Evolutionary conservation across 2,888 invertebrate species (phyloP), one percentile per base, ranked within the genome.

Genomic region (Chrysolina haemoptera): DNA sequence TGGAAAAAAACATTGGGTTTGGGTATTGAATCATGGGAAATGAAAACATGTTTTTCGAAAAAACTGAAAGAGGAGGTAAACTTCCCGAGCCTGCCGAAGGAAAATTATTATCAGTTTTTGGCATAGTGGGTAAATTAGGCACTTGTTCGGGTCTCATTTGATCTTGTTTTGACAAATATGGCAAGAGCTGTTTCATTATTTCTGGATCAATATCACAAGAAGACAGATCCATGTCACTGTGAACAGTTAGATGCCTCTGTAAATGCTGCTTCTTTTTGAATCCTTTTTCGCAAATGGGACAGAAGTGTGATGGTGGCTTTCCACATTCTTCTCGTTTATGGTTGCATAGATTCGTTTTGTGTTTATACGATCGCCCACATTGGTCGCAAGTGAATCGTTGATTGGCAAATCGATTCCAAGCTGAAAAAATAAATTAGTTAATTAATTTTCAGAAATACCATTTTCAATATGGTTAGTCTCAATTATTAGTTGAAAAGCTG

Each of bases 321-420:
- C 89, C 89, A 78, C 90, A 90, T 78, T 90, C 89, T 75, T 89
- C 86, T 76, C 87, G 84, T 82, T 89, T 89, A 82, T 89, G 89
- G 66, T 89, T 89, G 73, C 88, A 87, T 48, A 89, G 80, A 65
- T 88, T 88, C 62, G 86, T 86, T 81, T 86, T 87, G 81, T 87
- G 86, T 79, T 86, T 87, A 82, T 88, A 88, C 62, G 86, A 82
- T 48, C 85, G 74, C 1, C 84, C 83, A 69, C 85, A 85, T 67
- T 80, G 81, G 48, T 84, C 81, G 62, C 85, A 85, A 6, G 74
- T 75, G 74, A 79, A 83, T 62, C 84, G 75, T 68, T 75, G 75
- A 43, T 16, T 53, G 16, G 64, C 20, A 43, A 68, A 66, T 1
- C 9, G n/a, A 35, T 65, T 62, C 75, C 71, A 71, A 27, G 66